phyloP scores from a whole-genome alignment of 1,140 invertebrate genomes.

The Globodera rostochiensis region DNA sequence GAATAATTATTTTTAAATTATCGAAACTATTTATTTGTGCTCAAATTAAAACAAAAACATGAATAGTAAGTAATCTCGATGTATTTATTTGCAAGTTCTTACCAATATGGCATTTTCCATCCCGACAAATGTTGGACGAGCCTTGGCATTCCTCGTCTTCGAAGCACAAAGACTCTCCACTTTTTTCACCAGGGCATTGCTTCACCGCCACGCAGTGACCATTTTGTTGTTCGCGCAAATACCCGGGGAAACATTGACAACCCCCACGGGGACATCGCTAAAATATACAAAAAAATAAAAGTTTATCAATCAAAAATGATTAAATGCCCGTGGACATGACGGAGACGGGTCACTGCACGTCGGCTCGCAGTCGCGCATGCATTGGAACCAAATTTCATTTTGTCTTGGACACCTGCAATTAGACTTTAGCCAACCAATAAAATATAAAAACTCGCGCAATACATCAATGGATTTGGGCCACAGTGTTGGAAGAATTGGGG shows the following conservation, averaged over 20 bases:
- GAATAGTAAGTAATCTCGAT: too few species aligned
- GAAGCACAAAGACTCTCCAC: neutral
- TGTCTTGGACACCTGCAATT: neutral
- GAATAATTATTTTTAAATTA: neutral
- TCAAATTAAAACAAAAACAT: neutral
- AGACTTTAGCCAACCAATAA: too few species aligned
- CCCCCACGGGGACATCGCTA: neutral
- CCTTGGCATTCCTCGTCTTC: slow-evolving; percentile 1
- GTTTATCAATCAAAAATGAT: neutral
- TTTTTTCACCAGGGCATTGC: slow-evolving; percentile 1
- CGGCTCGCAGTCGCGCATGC: neutral
- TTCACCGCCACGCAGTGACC: neutral
- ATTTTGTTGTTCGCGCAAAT: slow-evolving; percentile 1
- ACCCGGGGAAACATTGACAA: neutral
- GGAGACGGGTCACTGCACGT: slow-evolving; percentile 1
- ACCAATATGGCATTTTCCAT: slow-evolving; percentile 1
- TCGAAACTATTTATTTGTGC: neutral
- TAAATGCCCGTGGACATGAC: neutral
- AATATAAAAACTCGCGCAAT: too few species aligned
- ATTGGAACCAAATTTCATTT: slow-evolving; percentile 10
- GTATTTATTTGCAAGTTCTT: neutral
- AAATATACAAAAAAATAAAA: neutral
- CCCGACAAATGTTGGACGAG: neutral
- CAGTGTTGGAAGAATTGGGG: slow-evolving; percentile 10
- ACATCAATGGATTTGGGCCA: neutral